Base-by-base conservation (phyloP, 2,113 vertebrate genomes). In the Laticauda colubrina region DNA sequence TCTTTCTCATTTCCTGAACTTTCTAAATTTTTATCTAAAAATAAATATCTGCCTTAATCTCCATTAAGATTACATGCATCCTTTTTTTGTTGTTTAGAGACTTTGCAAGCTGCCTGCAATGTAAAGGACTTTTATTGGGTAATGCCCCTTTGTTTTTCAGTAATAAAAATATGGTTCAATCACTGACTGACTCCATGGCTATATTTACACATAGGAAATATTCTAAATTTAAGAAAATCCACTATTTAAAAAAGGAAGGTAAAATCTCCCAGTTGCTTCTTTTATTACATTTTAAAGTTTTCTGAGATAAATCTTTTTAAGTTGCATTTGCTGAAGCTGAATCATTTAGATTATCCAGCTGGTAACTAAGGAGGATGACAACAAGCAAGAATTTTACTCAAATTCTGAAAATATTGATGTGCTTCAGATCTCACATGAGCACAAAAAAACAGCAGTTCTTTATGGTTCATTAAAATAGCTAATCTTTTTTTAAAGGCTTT, bases 1-100 rank as follows among this genome's bases (percentile, higher is more conserved):
- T 95, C 86, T 69, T 48, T 94, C 93, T 55, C 92, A 91, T 91
- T 96, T 81, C 86, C 87, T 93, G 93, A 96, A 59, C 86, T 95
- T 95, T 54, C 59, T 81, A 29, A 53, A 48, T 69, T 61, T 94
- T 96, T 94, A 29, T 90, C 95, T 95, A 93, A 95, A 97, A 96
- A 95, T 64, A 94, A 96, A 5, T 39, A 81, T 54, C 10, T 90
- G 93, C 93, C 89, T 87, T 91, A 91, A 93, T 93, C 93, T 90
- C 34, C n/a, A 10, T n/a, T 21, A 18, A 55, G 88, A 92, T 92
- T 81, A 85, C 75, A 43, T 61, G 21, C 18, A 89, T 86, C 55
- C 10, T 29, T 87, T 85, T 88, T 0, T 0, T 93, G 90, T 92
- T 93, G 90, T 14, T 89, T 90, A 93, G 91, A 55, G 92, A 2